A percentile compares a stretch with the other conserved stretches of the same genome.
phyloP scores from a whole-genome alignment of 2,888 invertebrate species.

The Cheilosia impressa region DNA sequence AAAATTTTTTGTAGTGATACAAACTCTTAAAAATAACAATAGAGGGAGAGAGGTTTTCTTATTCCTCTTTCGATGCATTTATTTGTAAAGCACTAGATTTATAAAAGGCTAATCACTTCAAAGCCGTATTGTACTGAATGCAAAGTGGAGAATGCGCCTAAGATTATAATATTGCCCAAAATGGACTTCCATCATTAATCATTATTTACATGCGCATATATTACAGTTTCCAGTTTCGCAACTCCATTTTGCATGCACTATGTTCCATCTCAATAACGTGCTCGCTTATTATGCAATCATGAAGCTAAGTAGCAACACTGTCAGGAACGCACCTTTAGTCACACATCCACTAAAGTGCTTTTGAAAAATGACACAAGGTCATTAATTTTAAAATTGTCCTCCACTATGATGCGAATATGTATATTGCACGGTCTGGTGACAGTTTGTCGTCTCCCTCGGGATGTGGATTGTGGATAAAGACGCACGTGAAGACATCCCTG shows the following conservation, averaged over 20 bases:
- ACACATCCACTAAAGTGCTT: constrained; percentile 48
- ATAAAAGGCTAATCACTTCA: too few species aligned
- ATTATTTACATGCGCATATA: constrained; percentile 26
- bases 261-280: not conserved
- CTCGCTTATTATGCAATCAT: constrained; percentile 32
- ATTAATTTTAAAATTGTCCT: constrained; percentile 72
- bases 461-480: constrained; percentile 50
- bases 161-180: not conserved
- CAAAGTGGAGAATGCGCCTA: too few species aligned
- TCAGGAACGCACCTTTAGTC: constrained; percentile 51
- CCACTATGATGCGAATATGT: not conserved
- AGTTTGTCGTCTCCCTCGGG: constrained; percentile 70
- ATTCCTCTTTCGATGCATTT: too few species aligned
- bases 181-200: constrained; percentile 52
- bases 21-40: too few species aligned
- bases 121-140: too few species aligned
- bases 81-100: too few species aligned
- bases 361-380: constrained; percentile 66
- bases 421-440: constrained; percentile 62
- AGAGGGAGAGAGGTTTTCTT: too few species aligned
- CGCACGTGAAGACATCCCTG: constrained; percentile 53
- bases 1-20: too few species aligned
- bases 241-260: not conserved
- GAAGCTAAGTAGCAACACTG: constrained; percentile 44
- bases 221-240: constrained; percentile 8